Conservation (phyloP, 2,797 vertebrate genomes). For the Lophura swinhoii region DNA sequence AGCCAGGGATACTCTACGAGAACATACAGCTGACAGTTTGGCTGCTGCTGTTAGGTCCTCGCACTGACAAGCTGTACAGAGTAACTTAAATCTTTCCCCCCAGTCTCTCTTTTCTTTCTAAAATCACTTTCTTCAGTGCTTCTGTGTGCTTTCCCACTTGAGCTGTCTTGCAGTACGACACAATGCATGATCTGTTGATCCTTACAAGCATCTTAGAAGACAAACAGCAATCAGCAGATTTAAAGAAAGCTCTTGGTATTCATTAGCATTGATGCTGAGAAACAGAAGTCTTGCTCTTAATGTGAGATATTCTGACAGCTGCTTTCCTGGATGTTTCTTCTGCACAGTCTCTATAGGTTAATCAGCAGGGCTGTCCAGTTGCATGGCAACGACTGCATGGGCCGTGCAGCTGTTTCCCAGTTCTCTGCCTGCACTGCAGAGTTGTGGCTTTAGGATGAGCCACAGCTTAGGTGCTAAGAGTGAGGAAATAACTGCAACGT, state of each 20-base stretch:
- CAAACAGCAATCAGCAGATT: rapidly evolving
- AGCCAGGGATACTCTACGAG: no score
- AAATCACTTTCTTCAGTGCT: no score
- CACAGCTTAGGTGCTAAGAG: no score
- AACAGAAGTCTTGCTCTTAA: not conserved
- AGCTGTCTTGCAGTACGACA: not conserved
- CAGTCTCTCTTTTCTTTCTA: no score
- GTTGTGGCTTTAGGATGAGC: no score
- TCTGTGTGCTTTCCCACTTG: no score
- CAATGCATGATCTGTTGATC: rapidly evolving
- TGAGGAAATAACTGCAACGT: not conserved
- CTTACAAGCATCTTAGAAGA: not conserved
- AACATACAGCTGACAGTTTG: no score
- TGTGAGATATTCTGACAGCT: not conserved
- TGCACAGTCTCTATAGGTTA: not conserved
- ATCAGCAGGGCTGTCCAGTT: not conserved
- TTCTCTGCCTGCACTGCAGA: not conserved
- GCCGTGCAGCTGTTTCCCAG: not conserved
- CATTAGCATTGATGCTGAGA: not conserved
- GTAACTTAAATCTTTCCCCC: no score
- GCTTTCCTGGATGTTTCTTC: not conserved
- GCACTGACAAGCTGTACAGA: no score
- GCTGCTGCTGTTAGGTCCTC: no score
- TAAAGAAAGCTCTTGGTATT: not conserved
- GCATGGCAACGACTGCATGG: not conserved